Evolutionary conservation across 2,797 vertebrate species (phyloP), one percentile per base, ranked within the genome.

Genomic region (Eutrigla gurnardus): DNA sequence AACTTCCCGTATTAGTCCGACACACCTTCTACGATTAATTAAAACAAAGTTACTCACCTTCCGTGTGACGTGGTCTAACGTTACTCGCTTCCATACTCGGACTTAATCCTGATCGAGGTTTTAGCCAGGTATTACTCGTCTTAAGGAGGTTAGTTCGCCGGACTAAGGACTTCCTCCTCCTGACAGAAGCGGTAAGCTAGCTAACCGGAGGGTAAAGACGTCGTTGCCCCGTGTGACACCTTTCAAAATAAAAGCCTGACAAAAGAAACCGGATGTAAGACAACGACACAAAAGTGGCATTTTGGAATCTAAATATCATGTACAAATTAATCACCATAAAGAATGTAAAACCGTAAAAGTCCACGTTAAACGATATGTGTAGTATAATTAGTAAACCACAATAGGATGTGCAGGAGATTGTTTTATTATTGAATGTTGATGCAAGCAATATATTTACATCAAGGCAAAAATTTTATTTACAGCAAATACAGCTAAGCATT

Each of bases 381-480:
- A 32, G 10, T 47, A 33, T 53, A 0, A 9, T 33, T 55, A 42
- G 45, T 53, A 32, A 64, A 49, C 46, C 12, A 42, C 32, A 52
- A 25, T 25, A 25, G 25, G 1, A 39, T 18, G 42, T 65, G 4
- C 46, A 63, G 1, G 2, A 0, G 9, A 32, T 11, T 9, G 11
- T 61, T 88, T 86, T 83, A 86, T 84, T 89, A 42, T 18, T 7
- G 13, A 57, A 64, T 2, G 15, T 17, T 32, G 7, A 52, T 57
- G 60, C 17, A 39, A 33, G 5, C 13, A 14, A 35, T 63, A 55
- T 86, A 86, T 87, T 83, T 84, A 90, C 25, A 60, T 70, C 61
- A 73, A 72, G 52, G 14, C 39, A 68, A 35, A 58, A 65, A 58
- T 54, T 71, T 82, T 93, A 93, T 90, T 88, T 90, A 93, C 89